Evolutionary conservation across 2,888 invertebrate species (phyloP).

Genomic region (Rotaria macrura): DNA sequence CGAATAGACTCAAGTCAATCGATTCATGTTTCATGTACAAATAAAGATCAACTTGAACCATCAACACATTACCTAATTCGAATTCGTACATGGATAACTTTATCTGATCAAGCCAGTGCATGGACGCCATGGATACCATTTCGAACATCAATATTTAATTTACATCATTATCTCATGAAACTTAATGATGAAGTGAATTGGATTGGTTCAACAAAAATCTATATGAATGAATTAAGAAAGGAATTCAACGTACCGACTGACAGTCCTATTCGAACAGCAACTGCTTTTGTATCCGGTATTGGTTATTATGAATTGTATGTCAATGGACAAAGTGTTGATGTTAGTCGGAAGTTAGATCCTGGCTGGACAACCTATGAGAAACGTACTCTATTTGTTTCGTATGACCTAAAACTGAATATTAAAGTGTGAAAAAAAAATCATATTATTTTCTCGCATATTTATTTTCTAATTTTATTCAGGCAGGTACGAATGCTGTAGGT

Average conservation of each 20-base stretch:
- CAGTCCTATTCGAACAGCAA: slow-evolving; percentile 10
- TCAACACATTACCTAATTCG: background rate
- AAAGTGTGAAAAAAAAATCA: background rate
- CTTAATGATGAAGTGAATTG: background rate
- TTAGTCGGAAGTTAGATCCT: slow-evolving; percentile 3
- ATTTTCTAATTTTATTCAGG: background rate
- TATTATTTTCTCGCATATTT: too few relatives aligned
- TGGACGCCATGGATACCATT: background rate
- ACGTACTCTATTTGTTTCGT: slow-evolving; percentile 3
- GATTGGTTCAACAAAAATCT: slow-evolving; percentile 7
- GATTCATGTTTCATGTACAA: background rate
- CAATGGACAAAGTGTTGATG: slow-evolving; percentile 6
- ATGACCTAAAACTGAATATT: background rate
- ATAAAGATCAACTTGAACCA: background rate
- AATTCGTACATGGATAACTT: background rate
- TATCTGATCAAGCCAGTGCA: background rate
- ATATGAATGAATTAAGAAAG: slow-evolving; percentile 18
- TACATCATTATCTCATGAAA: background rate
- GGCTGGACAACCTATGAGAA: slow-evolving; percentile 18
- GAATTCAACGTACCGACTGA: background rate
- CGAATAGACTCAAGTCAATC: background rate
- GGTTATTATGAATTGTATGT: slow-evolving; percentile 13
- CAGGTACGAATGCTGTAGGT: background rate
- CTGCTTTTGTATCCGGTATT: background rate
- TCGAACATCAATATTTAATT: slow-evolving; percentile 13